Evolutionary conservation across 2,888 invertebrate species (phyloP), one percentile per base, ranked within the genome.

Genomic region (Hartigia nigra): DNA sequence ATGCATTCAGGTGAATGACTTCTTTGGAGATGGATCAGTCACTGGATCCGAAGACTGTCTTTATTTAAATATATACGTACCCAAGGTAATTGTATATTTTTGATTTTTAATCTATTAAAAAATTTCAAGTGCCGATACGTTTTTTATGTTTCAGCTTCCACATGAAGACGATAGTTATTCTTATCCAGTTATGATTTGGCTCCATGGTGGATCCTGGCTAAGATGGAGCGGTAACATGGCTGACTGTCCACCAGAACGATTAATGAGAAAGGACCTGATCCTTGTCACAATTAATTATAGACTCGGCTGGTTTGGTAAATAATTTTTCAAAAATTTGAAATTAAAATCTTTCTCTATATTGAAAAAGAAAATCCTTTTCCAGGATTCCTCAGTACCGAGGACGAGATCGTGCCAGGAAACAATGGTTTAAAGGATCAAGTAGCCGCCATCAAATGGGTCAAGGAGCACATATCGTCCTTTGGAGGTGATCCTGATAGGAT

Each of bases 121-220:
- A 3, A 72, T 31, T 34, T 14, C 0, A 72, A 72, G 1, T 55
- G 9, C 23, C 23, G 9, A 2, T 23, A 55, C 2, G 32, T 72
- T 12, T 12, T 72, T 72, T 12, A 31, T 31, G 72, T 72, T 72
- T 31, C 14, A 72, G 72, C 72, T 72, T 34, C 72, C 72, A 4
- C 34, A 72, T 3, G 72, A 72, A 23, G 34, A 72, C 3, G 31
- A 72, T 12, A 72, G 72, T 72, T 72, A 72, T 72, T 1, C 72
- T 72, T 72, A 72, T 31, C 86, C 89, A 0, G 89, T 90, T 1
- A 89, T 90, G 85, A 84, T 92, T 74, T 90, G 88, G 77, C 85
- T 92, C 37, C 90, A 92, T 75, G 89, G 91, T 5, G 90, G 90
- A 4, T 84, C 81, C 4, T 90, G 84, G 74, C 12, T 81, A 4